Conservation (phyloP, 2,113 vertebrate species). For the Eulacestoma nigropectus region DNA sequence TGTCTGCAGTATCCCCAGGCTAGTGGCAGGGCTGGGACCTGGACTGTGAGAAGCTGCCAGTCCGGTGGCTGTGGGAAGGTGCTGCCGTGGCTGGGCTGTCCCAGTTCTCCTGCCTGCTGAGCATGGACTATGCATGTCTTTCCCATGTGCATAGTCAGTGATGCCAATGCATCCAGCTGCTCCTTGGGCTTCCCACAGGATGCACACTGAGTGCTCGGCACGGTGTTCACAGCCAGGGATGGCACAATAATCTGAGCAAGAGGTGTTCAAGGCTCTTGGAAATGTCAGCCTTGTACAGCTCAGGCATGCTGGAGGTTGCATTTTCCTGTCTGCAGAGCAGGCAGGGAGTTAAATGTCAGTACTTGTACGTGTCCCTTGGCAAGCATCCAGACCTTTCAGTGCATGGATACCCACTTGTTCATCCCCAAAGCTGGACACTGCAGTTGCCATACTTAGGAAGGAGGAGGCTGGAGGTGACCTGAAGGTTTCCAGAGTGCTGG, state of each 20-base stretch:
- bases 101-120: not conserved
- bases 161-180: too few species aligned
- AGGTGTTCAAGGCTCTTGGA: not conserved
- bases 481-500: not conserved
- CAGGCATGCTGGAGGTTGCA: not conserved
- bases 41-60: not conserved
- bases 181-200: not conserved
- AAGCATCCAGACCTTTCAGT: not conserved
- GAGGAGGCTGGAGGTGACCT: not conserved
- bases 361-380: not conserved
- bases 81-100: not conserved
- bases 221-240: accelerated
- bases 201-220: accelerated
- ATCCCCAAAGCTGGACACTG: not conserved
- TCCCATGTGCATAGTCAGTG: accelerated
- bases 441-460: not conserved
- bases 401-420: not conserved
- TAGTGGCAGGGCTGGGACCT: not conserved
- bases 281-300: not conserved
- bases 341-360: not conserved
- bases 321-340: not conserved
- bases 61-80: accelerated
- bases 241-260: not conserved
- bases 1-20: not conserved
- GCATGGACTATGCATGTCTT: accelerated